Evolutionary conservation across 2,888 invertebrate species (phyloP).

Genomic region (Oxystoma pomonae): DNA sequence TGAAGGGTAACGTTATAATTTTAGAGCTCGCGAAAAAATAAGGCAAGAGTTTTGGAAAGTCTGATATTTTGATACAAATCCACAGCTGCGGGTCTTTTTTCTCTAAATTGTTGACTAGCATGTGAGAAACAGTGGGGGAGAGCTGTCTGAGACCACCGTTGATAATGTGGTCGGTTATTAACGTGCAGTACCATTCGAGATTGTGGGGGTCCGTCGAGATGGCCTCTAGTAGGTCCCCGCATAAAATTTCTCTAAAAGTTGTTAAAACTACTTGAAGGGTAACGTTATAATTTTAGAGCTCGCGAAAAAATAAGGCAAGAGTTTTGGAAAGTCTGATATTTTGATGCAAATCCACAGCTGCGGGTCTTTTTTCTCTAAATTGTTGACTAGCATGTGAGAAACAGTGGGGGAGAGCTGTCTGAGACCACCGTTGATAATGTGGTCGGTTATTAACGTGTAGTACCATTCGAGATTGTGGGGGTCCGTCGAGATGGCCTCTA

Average conservation of each 20-base stretch:
- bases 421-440: slow-evolving; percentile 62
- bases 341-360: too few relatives aligned
- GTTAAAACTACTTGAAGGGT: too few relatives aligned
- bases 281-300: too few relatives aligned
- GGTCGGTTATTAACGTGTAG: slow-evolving; percentile 66
- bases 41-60: too few relatives aligned
- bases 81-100: slow-evolving; percentile 53
- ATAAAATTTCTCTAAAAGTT: slow-evolving; percentile 55
- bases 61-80: too few relatives aligned
- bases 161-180: slow-evolving; percentile 67
- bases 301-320: too few relatives aligned
- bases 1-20: too few relatives aligned
- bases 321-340: too few relatives aligned
- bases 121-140: slow-evolving; percentile 68
- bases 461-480: slow-evolving; percentile 52
- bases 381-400: slow-evolving; percentile 67
- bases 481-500: slow-evolving; percentile 55
- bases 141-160: slow-evolving; percentile 58
- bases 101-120: slow-evolving; percentile 65
- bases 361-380: slow-evolving; percentile 58
- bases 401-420: slow-evolving; percentile 62
- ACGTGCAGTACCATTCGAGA: slow-evolving; percentile 57
- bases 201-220: slow-evolving; percentile 49
- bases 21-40: too few relatives aligned
- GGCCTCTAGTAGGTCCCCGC: slow-evolving; percentile 61